Evolutionary conservation across 2,888 invertebrate genomes (phyloP).

Genomic region (Trachelus troglodyta): DNA sequence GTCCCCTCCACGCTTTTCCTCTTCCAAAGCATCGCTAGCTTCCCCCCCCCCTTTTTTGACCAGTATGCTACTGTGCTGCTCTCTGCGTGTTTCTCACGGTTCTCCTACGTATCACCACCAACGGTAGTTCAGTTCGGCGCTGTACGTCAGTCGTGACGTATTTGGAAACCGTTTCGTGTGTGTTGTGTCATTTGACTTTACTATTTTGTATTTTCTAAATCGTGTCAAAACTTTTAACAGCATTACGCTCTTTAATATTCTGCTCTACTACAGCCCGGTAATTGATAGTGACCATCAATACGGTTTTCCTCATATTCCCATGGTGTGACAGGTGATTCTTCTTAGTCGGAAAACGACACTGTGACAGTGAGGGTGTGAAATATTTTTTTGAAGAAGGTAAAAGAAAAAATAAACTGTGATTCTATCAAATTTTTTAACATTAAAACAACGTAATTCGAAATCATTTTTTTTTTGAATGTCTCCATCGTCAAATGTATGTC

Average conservation of each 20-base stretch:
- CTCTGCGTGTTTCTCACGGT: background rate
- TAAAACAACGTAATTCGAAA: background rate
- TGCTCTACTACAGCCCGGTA: background rate
- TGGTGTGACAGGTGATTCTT: background rate
- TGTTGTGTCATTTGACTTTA: background rate
- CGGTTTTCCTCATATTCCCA: background rate
- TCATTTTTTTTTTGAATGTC: background rate
- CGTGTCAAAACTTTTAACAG: background rate
- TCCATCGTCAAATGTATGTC: background rate
- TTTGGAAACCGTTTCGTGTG: background rate
- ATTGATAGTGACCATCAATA: background rate
- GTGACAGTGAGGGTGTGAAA: background rate
- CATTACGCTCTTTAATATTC: background rate
- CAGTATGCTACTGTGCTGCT: background rate
- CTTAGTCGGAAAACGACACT: background rate
- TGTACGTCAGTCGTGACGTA: background rate
- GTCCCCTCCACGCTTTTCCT: background rate
- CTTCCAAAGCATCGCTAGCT: background rate
- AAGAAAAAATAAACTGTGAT: background rate
- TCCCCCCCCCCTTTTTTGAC: background rate
- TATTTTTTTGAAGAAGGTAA: background rate
- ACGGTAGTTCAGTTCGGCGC: background rate
- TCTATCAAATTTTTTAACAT: too few species aligned
- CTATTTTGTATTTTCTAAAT: background rate
- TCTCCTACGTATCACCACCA: background rate